These are phyloP conservation scores for Oceanites oceanicus DNA, from an alignment of 2,113 vertebrate species.

Conservation along the genomic window DNA sequence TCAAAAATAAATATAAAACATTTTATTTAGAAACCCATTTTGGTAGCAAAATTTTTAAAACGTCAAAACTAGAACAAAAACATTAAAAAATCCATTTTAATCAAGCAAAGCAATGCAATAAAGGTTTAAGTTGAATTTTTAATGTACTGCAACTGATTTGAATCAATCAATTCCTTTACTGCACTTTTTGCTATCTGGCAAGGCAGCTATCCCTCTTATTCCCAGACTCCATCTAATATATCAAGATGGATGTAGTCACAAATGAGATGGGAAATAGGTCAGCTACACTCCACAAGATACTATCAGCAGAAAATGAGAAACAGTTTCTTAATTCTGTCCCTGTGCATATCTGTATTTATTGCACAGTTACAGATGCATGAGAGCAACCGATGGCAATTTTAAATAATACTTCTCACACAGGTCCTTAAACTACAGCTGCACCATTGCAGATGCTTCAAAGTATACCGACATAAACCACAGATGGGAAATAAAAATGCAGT, in stretches of 20 bases:
- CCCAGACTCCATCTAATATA: neutral
- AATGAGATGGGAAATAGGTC: neutral
- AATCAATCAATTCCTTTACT: neutral
- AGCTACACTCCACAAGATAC: neutral
- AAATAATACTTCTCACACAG: neutral
- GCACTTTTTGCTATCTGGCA: neutral
- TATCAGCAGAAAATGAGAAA: neutral
- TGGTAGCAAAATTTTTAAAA: neutral
- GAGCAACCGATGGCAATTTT: neutral
- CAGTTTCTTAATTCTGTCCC: neutral
- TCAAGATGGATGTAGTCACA: neutral
- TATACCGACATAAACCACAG: neutral
- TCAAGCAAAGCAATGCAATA: neutral
- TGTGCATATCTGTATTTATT: neutral
- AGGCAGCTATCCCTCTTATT: neutral
- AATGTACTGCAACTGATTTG: neutral
- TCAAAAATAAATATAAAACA: neutral
- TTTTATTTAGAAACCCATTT: neutral
- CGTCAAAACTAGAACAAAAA: neutral
- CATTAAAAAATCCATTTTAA: neutral
- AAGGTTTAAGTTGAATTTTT: neutral
- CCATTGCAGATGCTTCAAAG: neutral
- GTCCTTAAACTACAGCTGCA: neutral
- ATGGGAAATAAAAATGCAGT: neutral
- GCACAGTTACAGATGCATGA: neutral